Evolutionary conservation across 2,113 vertebrate species (phyloP).

Genomic region (Microcebus tavaratra): DNA sequence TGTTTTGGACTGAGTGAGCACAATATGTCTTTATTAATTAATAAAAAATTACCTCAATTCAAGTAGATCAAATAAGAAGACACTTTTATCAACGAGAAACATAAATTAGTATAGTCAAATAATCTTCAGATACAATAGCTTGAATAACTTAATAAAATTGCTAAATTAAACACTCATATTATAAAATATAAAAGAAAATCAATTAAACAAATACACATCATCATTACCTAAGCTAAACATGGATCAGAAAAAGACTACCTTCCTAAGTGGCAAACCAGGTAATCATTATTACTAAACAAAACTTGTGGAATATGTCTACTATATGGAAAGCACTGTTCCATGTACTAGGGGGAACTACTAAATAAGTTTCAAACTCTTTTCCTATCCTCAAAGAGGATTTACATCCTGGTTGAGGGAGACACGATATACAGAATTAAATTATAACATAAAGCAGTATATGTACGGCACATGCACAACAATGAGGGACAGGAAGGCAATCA

Average conservation of each 20-base stretch:
- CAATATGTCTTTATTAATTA: slow-evolving; percentile 25
- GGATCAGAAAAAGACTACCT: background rate
- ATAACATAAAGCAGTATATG: background rate
- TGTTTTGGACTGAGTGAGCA: background rate
- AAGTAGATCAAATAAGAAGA: background rate
- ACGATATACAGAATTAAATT: background rate
- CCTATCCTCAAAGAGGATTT: background rate
- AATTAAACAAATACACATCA: background rate
- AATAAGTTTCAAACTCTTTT: background rate
- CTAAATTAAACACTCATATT: background rate
- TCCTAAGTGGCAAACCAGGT: background rate
- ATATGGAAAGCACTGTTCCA: background rate
- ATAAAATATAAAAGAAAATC: slow-evolving; percentile 16
- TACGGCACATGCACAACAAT: background rate
- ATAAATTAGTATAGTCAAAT: background rate
- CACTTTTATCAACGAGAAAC: background rate
- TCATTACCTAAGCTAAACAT: background rate
- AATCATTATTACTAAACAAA: background rate
- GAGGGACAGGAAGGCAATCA: background rate
- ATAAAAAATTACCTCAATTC: slow-evolving; percentile 22
- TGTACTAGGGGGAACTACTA: background rate
- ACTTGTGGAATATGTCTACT: background rate
- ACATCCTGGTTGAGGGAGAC: background rate
- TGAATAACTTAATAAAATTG: slow-evolving; percentile 32
- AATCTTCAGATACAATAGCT: background rate